A percentile compares a stretch with the other conserved stretches of the same genome.
Conservation (phyloP, 2,888 invertebrate species). For the Sturmia bella region DNA sequence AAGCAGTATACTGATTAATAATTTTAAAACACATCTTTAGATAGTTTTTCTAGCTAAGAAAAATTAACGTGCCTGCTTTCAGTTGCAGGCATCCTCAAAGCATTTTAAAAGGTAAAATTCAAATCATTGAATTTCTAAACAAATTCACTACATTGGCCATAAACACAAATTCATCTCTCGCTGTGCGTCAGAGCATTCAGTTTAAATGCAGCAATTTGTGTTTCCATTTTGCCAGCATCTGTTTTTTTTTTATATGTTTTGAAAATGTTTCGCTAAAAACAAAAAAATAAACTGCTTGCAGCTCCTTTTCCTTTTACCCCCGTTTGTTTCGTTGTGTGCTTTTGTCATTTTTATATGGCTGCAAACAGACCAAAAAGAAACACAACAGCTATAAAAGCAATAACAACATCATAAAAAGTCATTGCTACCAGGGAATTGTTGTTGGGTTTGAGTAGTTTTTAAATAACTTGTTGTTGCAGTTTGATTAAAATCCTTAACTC, state of each 20-base stretch:
- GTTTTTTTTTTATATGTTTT: too few relatives aligned
- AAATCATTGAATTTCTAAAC: not conserved
- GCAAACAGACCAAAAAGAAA: not conserved
- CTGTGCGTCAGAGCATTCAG: too few relatives aligned
- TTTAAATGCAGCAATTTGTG: not conserved
- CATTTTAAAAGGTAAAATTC: too few relatives aligned
- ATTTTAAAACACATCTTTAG: too few relatives aligned
- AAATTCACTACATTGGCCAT: not conserved
- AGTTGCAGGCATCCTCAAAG: too few relatives aligned
- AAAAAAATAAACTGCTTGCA: not conserved
- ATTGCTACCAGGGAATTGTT: conserved; percentile 7
- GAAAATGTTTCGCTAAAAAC: too few relatives aligned
- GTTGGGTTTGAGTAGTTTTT: conserved; percentile 3
- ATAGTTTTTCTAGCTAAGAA: too few relatives aligned
- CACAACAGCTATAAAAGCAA: not conserved
- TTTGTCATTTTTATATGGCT: conserved; percentile 6
- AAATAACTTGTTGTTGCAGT: conserved; percentile 8
- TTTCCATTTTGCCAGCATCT: not conserved
- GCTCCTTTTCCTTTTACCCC: not conserved
- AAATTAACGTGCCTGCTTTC: too few relatives aligned
- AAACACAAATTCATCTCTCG: too few relatives aligned
- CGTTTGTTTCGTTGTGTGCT: not conserved
- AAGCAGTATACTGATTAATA: too few relatives aligned
- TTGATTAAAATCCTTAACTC: conserved; percentile 9
- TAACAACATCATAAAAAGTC: conserved; percentile 11